Base-by-base conservation (phyloP, 2,113 vertebrate genomes). In the Scomber scombrus region DNA sequence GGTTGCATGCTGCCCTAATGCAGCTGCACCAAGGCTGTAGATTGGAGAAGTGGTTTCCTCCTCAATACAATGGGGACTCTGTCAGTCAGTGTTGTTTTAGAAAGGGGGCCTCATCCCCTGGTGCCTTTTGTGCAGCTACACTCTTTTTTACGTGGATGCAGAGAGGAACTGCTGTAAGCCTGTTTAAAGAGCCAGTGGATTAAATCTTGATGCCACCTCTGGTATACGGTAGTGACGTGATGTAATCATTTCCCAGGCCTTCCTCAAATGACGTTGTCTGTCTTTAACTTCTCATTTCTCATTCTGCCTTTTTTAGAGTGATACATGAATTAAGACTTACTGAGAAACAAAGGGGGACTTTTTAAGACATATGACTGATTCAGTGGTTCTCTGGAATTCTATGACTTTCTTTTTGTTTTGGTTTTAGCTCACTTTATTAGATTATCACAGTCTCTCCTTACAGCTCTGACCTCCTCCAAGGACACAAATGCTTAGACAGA, bases 21-120 rank as follows among this genome's bases (percentile, higher is more conserved):
- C 91, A 93, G 91, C 91, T 92, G 90, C 83, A 89, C 45, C 66
- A 21, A 58, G 85, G 73, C 79, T 89, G 84, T 73, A 81, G 71
- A 73, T 75, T 87, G 2, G 67, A 88, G 88, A 84, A 73, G 81
- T 86, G 80, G 83, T 93, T 94, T 95, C 91, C 94, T 93, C 84
- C 71, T 70, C 80, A 72, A 75, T 82, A 94, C 93, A 95, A 94
- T 94, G 82, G 87, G 77, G 82, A 85, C 89, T 77, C 89, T 93
- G 91, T 94, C 87, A 82, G 90, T 87, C 82, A 49, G 75, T 93
- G 93, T 94, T 94, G 93, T 94, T 94, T 94, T 89, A 93, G 89
- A 92, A 81, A 80, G 82, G 89, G 89, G 91, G 83, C 91, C 91
- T 93, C 84, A 85, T 90, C 86, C 92, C 90, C 89, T 84, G 74